Evolutionary conservation across 2,113 vertebrate genomes (phyloP), one percentile per base, ranked within the genome.

Genomic region (Trematocara zebra): DNA sequence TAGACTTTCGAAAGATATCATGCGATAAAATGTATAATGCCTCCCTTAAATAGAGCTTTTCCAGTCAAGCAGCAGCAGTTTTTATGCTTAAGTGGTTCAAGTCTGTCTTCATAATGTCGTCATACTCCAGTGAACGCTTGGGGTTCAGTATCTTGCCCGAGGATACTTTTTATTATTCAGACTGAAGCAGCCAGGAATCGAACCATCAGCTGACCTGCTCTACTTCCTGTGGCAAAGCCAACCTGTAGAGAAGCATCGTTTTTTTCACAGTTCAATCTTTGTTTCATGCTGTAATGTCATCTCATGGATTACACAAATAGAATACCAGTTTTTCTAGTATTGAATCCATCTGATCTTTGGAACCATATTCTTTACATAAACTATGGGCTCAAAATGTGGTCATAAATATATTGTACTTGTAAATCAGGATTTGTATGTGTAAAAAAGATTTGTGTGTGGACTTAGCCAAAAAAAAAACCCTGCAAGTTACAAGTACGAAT

Each of bases 21-120:
- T 64, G 59, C 31, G 9, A 64, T 64, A 35, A 64, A 35, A 35
- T 1, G 3, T 35, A 64, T 64, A 3, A 64, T 35, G 3, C 17
- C 59, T 35, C 17, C 6, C 3, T 35, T 64, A 64, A 35, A 64
- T 64, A 64, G 59, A 64, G 31, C 59, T 64, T 64, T 64, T 64
- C 17, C 31, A 35, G 59, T 64, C 59, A 64, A 35, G 17, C 57
- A 61, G 57, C 57, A 61, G 57, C 57, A 64, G 59, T 61, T 61
- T 61, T 15, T 61, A 35, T 18, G 17, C 59, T 64, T 64, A 64
- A 64, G 31, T 64, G 31, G 31, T 64, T 64, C 31, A 1, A 35
- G 31, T 64, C 9, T 1, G 1, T n/a, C 31, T 64, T 35, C 59
- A n/a, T 35, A 35, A 0, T 35, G 59, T 3, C 59, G n/a, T 35